Evolutionary conservation across 2,888 invertebrate genomes (phyloP), one percentile per base, ranked within the genome.

Genomic region (Lydus trimaculatus): DNA sequence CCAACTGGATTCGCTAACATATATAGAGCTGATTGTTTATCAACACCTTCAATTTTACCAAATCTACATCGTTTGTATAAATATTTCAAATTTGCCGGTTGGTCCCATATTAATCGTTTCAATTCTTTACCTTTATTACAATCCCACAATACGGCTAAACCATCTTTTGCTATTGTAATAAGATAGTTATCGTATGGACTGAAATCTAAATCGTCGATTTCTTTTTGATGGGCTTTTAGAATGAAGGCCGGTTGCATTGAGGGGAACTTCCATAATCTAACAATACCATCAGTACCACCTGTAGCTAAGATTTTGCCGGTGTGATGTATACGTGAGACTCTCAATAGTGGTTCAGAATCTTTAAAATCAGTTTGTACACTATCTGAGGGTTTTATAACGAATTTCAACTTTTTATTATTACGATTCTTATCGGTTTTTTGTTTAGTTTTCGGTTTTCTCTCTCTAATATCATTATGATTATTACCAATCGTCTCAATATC

Each of bases 141-240:
- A 79, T 91, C 88, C 98, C 98, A 98, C 25, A 97, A 86, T 76
- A 91, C 87, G 7, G 93, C 94, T 75, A 91, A 89, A 4, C 94
- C 94, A 86, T 97, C 97, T 86, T 96, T 95, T 0, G 94, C 94
- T 74, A 97, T 92, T 77, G 94, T 95, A 63, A 93, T 92, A 64
- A 97, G 85, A 82, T 90, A 87, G 64, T 90, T 90, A 71, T 93
- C 92, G 80, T 91, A 91, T 1, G 93, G 92, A 85, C 94, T 95
- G 82, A 98, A 94, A 86, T 97, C 97, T 64, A 98, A 84, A 84
- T 98, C 98, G 81, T 98, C 98, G 73, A 98, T 94, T 89, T 98
- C 98, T 85, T 95, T 95, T 65, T 88, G 89, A 80, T 98, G 98
- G 39, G 92, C 94, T 72, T 91, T 87, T 11, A 96, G 86, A 75